Evolutionary conservation across 2,888 invertebrate species (phyloP), one percentile per base, ranked within the genome.

Genomic region (Sabellastarte sp.): DNA sequence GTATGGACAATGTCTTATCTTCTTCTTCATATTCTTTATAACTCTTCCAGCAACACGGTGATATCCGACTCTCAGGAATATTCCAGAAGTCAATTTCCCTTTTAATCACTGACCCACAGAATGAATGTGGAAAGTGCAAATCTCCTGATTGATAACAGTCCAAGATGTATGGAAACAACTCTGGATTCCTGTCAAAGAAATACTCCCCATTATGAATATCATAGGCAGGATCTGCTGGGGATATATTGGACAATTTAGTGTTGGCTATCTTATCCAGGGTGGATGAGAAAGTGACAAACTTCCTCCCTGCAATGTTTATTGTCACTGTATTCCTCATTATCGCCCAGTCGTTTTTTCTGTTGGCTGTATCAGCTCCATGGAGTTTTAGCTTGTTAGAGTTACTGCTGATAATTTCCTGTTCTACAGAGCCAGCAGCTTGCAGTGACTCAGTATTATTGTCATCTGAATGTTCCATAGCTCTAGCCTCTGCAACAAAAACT

Each of bases 141-240:
- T 60, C 60, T 26, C 74, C 75, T 2, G 66, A 65, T 0, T 74
- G 70, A 41, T 72, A 72, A 53, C 61, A 73, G 55, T 73, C 73
- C 24, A 76, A 31, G 32, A 76, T 71, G 32, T 60, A 71, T n/a
- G 53, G 61, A 61, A 76, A 74, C 28, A 73, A 52, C 10, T 63
- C 64, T 0, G 76, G 73, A 59, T 76, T 75, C 60, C 76, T 64
- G 62, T 76, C 76, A 53, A 76, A 75, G 61, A 71, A 76, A 57
- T 69, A 73, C 24, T 53, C 53, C 24, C 26, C 26, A n/a, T 10
- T 24, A n/a, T 20, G 10, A 10, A 15, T 24, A 26, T 53, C 53
- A 26, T 53, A 53, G 24, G 20, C 20, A 5, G 20, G 53, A 26
- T 53, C n/a, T 15, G 53, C 24, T 41, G 41, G 41, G 41, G 10